Evolutionary conservation across 1,140 invertebrate genomes (phyloP).

Genomic region (Lucilia cuprina): DNA sequence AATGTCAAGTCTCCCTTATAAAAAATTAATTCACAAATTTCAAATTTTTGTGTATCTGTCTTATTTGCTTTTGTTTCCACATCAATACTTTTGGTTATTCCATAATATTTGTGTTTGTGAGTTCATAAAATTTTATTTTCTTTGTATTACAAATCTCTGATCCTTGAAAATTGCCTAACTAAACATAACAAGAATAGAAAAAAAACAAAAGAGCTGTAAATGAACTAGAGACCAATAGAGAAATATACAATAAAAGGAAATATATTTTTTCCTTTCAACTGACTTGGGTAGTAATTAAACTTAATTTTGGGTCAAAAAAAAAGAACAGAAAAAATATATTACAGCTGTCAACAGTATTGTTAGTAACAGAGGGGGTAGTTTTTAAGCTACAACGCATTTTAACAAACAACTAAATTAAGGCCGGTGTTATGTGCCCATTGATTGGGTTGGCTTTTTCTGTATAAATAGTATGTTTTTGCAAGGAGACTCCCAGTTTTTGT

Average conservation of each 20-base stretch:
- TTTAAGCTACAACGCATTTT: not conserved
- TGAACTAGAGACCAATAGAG: not conserved
- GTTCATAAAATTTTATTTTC: not conserved
- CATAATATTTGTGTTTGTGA: not conserved
- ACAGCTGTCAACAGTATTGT: not conserved
- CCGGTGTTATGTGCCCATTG: not conserved
- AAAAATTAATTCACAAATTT: not conserved
- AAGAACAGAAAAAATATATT: not conserved
- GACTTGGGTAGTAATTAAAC: not conserved
- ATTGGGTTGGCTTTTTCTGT: not conserved
- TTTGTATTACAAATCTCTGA: not conserved
- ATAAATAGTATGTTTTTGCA: no score
- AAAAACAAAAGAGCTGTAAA: not conserved
- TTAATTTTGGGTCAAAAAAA: not conserved
- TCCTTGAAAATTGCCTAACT: not conserved
- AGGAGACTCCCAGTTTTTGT: no score
- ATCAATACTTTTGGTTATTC: not conserved
- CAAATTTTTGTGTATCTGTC: not conserved
- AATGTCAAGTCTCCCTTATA: no score
- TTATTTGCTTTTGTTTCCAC: no score
- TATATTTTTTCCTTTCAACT: no score
- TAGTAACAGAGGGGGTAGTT: not conserved
- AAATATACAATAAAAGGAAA: no score
- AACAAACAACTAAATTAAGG: not conserved
- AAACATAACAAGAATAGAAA: not conserved